A percentile compares a stretch with the other conserved stretches of the same genome.
phyloP scores from a whole-genome alignment of 1,140 invertebrate genomes.

The Drosophila lacteicornis region DNA sequence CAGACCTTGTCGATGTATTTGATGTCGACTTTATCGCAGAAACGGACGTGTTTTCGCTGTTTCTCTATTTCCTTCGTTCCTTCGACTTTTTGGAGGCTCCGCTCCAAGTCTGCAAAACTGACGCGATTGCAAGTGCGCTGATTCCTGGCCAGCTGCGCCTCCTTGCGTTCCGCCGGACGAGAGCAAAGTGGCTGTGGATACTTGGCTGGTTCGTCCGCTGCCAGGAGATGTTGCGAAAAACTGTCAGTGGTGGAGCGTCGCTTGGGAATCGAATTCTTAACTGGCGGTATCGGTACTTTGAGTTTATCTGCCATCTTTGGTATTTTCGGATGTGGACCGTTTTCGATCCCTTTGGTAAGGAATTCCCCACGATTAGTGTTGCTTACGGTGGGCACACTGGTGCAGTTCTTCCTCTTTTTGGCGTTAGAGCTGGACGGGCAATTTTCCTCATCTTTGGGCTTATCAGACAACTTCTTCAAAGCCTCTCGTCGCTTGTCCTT shows the following conservation, averaged over 20 bases:
- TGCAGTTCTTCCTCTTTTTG: slow-evolving; percentile 30
- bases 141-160: slow-evolving; percentile 46
- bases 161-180: slow-evolving; percentile 52
- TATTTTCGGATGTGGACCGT: slow-evolving; percentile 26
- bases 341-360: slow-evolving; percentile 41
- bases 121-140: slow-evolving; percentile 70
- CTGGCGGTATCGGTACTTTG: not conserved
- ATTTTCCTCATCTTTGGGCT: not conserved
- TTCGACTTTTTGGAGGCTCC: slow-evolving; percentile 20
- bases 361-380: slow-evolving; percentile 72
- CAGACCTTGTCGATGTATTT: slow-evolving; percentile 31
- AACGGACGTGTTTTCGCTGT: slow-evolving; percentile 37
- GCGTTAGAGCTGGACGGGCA: not conserved
- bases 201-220: slow-evolving; percentile 7
- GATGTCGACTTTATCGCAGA: slow-evolving; percentile 34
- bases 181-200: not conserved
- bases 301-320: slow-evolving; percentile 7
- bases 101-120: slow-evolving; percentile 68
- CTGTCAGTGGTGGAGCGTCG: slow-evolving; percentile 35
- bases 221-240: slow-evolving; percentile 43
- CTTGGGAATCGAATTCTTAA: not conserved
- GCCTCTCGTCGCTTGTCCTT: slow-evolving; percentile 65
- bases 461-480: slow-evolving; percentile 61
- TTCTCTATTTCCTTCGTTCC: not conserved
- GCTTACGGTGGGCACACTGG: slow-evolving; percentile 34